phyloP scores from a whole-genome alignment of 2,113 vertebrate species.

The Anarhynchus alexandrinus region DNA sequence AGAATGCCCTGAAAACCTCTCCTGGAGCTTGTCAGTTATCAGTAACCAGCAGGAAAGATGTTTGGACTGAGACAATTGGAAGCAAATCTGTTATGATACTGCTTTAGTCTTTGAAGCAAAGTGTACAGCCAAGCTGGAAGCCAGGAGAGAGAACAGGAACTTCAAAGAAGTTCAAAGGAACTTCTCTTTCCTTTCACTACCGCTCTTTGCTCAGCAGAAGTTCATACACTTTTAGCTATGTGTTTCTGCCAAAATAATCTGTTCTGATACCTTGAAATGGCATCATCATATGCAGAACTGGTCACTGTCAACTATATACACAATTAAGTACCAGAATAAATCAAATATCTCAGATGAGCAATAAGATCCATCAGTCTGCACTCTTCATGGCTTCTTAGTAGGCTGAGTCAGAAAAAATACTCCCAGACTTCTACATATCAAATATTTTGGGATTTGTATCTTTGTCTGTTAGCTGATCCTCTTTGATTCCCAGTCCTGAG shows the following conservation, averaged over 20 bases:
- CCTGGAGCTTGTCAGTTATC: constrained; percentile 28
- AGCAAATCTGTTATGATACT: constrained; percentile 37
- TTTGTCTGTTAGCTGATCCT: neutral
- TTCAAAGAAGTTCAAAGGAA: constrained; percentile 44
- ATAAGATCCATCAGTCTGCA: neutral
- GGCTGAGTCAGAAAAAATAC: neutral
- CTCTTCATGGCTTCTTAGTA: neutral
- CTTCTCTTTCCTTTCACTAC: neutral
- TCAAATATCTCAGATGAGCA: neutral
- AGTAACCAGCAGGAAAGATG: constrained; percentile 26
- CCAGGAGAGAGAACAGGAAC: constrained; percentile 16
- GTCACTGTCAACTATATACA: neutral
- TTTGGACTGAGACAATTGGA: constrained; percentile 17
- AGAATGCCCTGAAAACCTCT: constrained; percentile 2
- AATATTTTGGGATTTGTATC: neutral
- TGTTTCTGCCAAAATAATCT: neutral
- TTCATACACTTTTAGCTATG: neutral
- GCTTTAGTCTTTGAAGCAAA: constrained; percentile 28
- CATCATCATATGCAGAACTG: neutral
- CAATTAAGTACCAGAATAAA: neutral
- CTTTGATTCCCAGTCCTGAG: neutral
- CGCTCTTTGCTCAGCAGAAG: neutral
- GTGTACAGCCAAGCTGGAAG: constrained; percentile 16
- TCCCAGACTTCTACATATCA: neutral
- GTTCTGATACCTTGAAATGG: neutral